phyloP scores from a whole-genome alignment of 1,140 invertebrate species.

The Coenobita brevimanus region DNA sequence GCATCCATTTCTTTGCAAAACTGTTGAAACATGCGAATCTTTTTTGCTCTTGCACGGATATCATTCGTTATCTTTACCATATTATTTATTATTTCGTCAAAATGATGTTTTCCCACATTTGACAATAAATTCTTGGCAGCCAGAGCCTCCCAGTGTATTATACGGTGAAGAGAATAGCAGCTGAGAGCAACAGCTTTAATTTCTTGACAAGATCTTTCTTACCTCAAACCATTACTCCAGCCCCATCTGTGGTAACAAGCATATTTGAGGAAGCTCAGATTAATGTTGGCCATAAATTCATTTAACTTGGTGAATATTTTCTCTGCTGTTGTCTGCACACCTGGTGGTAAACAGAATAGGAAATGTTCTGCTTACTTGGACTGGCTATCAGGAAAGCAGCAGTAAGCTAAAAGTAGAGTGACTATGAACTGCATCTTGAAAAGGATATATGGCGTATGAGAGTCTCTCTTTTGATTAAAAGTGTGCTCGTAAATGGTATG shows the following conservation, averaged over 20 bases:
- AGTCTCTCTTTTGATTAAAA: too few relatives aligned
- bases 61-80: conserved; percentile 9
- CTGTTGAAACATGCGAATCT: conserved; percentile 4
- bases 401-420: too few relatives aligned
- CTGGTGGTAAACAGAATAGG: conserved; percentile 16
- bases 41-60: too few relatives aligned
- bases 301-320: conserved; percentile 1
- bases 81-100: conserved; percentile 18
- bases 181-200: too few relatives aligned
- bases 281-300: neutral
- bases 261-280: too few relatives aligned
- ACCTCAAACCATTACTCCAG: too few relatives aligned
- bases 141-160: neutral
- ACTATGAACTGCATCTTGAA: too few relatives aligned
- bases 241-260: too few relatives aligned
- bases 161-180: conserved; percentile 1
- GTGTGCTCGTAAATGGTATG: too few relatives aligned
- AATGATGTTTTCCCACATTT: conserved; percentile 12
- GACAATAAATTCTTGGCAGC: conserved; percentile 3
- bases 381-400: too few relatives aligned
- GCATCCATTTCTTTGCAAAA: conserved; percentile 11
- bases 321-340: conserved; percentile 13
- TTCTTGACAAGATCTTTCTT: neutral
- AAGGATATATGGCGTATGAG: too few relatives aligned
- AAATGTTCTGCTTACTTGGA: conserved; percentile 2